These are phyloP conservation scores for Bombus terrestris DNA, from an alignment of 1,140 invertebrate species.

Conservation along the genomic window DNA sequence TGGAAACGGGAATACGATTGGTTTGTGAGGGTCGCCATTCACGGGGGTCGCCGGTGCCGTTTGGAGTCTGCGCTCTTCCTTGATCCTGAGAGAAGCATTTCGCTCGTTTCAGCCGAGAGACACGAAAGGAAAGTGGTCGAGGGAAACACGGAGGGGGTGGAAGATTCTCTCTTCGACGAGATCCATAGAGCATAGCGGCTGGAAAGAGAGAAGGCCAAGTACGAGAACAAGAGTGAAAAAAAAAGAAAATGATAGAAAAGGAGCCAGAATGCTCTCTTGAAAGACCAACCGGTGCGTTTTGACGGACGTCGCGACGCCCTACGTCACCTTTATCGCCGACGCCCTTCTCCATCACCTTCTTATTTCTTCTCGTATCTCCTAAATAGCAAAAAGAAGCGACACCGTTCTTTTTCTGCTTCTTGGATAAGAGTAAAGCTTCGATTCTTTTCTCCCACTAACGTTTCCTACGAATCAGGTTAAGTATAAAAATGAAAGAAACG, in stretches of 20 bases:
- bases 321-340: constrained; percentile 80
- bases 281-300: constrained; percentile 79
- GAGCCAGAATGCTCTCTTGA: constrained; percentile 24
- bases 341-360: constrained; percentile 63
- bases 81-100: constrained; percentile 77
- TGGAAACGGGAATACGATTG: constrained; percentile 83
- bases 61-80: constrained; percentile 82
- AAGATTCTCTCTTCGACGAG: constrained; percentile 63
- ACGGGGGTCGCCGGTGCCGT: constrained; percentile 76
- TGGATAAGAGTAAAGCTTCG: not conserved
- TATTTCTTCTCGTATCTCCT: constrained; percentile 40
- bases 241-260: constrained; percentile 38
- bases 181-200: constrained; percentile 33
- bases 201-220: not conserved
- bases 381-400: constrained; percentile 62
- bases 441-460: not conserved
- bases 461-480: not conserved
- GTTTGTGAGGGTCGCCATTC: constrained; percentile 83
- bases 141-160: constrained; percentile 37
- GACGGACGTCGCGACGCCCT: constrained; percentile 82
- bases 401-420: constrained; percentile 31
- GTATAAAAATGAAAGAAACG: no score
- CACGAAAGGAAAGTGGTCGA: constrained; percentile 42
- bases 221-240: constrained; percentile 17
- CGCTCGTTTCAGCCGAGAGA: constrained; percentile 65